Base-by-base conservation (phyloP, 2,113 vertebrate genomes). In the Acrocephalus kingi region DNA sequence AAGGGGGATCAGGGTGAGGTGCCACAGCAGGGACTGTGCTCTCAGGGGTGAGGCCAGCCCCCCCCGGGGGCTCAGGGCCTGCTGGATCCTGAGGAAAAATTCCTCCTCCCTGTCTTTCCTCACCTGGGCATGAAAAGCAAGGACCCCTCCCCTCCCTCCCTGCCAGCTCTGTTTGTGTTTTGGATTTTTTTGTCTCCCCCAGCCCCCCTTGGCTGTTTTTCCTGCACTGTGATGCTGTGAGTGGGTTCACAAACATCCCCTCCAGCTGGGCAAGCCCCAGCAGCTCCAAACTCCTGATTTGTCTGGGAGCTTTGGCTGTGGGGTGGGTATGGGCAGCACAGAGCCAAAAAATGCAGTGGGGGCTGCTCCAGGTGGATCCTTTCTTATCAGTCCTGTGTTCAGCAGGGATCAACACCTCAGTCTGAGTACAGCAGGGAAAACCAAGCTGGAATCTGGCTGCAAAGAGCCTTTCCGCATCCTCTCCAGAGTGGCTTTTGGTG, bases 191-290 rank as follows among this genome's bases (percentile, higher is more conserved):
- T 19, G 27, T 69, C 95, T 87, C 71, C 87, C 49, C 45, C 94
- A 91, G 78, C 39, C 51, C 41, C 56, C 45, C 45, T 71, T 4
- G 8, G 72, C 67, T 86, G 68, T 49, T 87, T 84, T 78, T 43
- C 84, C 84, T 0, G 0, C 62, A 13, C 61, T 10, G 3, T 1
- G 41, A 64, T 68, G 62, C 71, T 49, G 71, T 73, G 81, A 82
- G 89, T 82, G 91, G 91, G 89, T 87, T 96, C 94, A 93, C 83
- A 93, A 76, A 51, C 35, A 80, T 3, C 48, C 35, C 78, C 48
- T 89, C 15, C 58, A 90, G 78, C 94, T 33, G 55, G 84, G 93
- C 93, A 94, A 90, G 96, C 75, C 63, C 59, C 15, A 5, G 72
- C 76, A 1, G 64, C 93, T 91, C 87, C 63, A 31, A 5, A 27